Percentiles rank a stretch among this genome's conserved stretches.
These are phyloP conservation scores for Corapipo altera DNA, from an alignment of 2,113 vertebrate species.

Conservation along the genomic window DNA sequence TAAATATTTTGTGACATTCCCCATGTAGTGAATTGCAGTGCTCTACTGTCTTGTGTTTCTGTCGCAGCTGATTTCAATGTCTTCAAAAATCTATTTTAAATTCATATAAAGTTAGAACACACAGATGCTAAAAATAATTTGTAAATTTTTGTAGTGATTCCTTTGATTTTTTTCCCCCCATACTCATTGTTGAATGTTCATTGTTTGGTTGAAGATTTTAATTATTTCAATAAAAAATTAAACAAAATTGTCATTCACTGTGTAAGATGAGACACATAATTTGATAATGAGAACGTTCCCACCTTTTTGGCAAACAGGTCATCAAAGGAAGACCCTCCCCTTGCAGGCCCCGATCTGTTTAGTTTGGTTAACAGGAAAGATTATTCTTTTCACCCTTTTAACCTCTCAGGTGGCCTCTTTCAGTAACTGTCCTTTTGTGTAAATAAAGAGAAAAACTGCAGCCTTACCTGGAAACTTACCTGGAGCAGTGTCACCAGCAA, in stretches of 20 bases:
- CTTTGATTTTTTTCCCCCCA: background rate
- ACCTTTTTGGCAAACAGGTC: background rate
- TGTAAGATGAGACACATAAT: background rate
- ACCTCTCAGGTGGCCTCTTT: constrained; percentile 40
- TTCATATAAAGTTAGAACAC: background rate
- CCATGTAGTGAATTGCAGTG: background rate
- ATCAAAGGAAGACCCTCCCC: background rate
- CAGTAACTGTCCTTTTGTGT: background rate
- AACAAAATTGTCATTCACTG: background rate
- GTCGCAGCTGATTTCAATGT: background rate
- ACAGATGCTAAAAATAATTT: background rate
- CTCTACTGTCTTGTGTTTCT: background rate
- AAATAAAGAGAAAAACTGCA: constrained; percentile 53
- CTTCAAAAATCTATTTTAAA: background rate
- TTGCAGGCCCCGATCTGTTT: background rate
- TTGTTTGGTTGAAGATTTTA: background rate
- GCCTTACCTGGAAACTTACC: constrained; percentile 5
- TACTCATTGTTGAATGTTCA: background rate
- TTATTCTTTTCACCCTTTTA: constrained; percentile 8
- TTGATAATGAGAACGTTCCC: background rate
- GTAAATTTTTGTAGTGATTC: background rate
- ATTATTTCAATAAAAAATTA: background rate
- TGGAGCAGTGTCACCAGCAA: background rate
- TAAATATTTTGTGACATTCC: background rate
- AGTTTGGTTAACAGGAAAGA: constrained; percentile 12